A percentile compares a stretch with the other conserved stretches of the same genome.
Evolutionary conservation across 2,113 vertebrate species (phyloP).

Genomic region (Lucifuga dentata): DNA sequence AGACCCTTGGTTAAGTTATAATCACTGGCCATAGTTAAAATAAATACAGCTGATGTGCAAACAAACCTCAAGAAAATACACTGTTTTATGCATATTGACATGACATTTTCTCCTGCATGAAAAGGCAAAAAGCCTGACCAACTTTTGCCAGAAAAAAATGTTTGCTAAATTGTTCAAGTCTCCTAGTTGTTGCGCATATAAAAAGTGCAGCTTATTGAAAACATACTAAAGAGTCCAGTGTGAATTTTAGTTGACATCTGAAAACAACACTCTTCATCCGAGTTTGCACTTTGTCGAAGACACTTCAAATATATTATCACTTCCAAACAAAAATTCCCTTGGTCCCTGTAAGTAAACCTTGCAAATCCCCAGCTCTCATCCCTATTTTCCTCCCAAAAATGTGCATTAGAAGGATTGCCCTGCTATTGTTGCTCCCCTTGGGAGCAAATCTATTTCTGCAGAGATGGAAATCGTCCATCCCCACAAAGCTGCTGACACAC

Average conservation of each 20-base stretch:
- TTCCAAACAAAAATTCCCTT: slow-evolving; percentile 69
- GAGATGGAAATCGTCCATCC: slow-evolving; percentile 79
- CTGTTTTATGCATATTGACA: too few relatives aligned
- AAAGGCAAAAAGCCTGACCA: slow-evolving; percentile 1
- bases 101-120: background rate
- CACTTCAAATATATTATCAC: slow-evolving; percentile 71
- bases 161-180: slow-evolving; percentile 2
- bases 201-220: slow-evolving; percentile 5
- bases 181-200: background rate
- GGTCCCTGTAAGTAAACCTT: slow-evolving; percentile 71
- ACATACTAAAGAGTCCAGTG: slow-evolving; percentile 13
- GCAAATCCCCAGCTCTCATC: slow-evolving; percentile 77
- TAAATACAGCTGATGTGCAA: too few relatives aligned
- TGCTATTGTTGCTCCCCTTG: slow-evolving; percentile 77
- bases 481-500: slow-evolving; percentile 81
- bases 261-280: slow-evolving; percentile 58
- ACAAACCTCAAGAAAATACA: too few relatives aligned
- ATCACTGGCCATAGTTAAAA: too few relatives aligned
- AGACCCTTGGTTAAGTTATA: too few relatives aligned
- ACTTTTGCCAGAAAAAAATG: background rate
- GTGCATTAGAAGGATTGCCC: slow-evolving; percentile 75
- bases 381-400: slow-evolving; percentile 71
- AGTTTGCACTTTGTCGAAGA: slow-evolving; percentile 47
- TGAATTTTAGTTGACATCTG: slow-evolving; percentile 33
- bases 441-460: slow-evolving; percentile 83